Evolutionary conservation across 2,888 invertebrate genomes (phyloP), one percentile per base, ranked within the genome.

Genomic region (Rhopalosiphum nymphaeae): DNA sequence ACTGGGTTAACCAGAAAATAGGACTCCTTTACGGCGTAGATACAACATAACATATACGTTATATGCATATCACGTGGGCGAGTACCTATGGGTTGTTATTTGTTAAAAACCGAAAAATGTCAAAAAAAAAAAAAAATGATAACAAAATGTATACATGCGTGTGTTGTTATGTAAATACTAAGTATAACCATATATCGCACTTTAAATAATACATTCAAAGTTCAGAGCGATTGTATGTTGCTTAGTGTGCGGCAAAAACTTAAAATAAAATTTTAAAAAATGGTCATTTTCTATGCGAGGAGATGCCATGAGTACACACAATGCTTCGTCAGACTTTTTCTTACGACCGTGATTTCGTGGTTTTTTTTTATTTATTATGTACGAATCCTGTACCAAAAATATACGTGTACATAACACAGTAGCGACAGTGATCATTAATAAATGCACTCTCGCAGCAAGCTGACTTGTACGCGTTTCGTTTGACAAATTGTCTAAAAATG

Each of bases 301-400:
- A 67, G 36, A 78, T 36, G 78, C 21, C 9, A 21, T 21, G 78
- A 2, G 21, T 78, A 36, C 36, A 36, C 78, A 78, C 78, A 78
- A 78, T 78, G 78, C 78, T 78, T 78, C 78, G 78, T 78, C 78
- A 78, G 21, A 36, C 67, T 67, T n/a, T 67, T 67, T 67, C 36
- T 67, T 26, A 7, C 21, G 78, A 78, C 42, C 78, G 36, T 78
- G 78, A 78, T 36, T 78, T 78, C 36, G 36, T 42, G 78, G 78
- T 9, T 78, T 78, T 67, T 67, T 57, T 7, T 78, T 36, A 78
- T 78, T 42, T 78, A 78, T 36, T 78, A 42, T 78, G 42, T 78
- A 36, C 78, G 78, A 78, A 78, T 78, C 11, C 7, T 2, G 36
- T 36, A 78, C 36, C 78, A 36, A 78, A 36, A 78, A 78, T 78